phyloP scores from a whole-genome alignment of 2,113 vertebrate genomes.

The Eudorcas thomsonii region DNA sequence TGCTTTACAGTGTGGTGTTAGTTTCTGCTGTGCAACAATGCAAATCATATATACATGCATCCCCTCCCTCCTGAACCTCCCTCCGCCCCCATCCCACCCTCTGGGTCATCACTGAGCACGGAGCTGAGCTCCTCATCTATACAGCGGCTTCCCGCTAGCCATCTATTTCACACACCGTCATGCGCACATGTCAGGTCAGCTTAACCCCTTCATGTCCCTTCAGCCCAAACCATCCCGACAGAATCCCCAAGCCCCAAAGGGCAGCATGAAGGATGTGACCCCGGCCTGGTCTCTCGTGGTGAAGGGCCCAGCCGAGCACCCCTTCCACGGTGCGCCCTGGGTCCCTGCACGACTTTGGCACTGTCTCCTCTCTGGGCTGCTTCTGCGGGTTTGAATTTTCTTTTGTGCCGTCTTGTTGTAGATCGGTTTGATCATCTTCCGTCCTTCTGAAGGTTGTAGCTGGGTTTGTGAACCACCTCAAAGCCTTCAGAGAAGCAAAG shows the following conservation, averaged over 20 bases:
- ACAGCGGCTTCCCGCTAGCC: neutral
- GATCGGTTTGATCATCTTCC: neutral
- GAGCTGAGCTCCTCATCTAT: neutral
- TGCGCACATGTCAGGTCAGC: neutral
- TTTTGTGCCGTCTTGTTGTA: fast-evolving
- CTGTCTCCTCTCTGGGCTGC: neutral
- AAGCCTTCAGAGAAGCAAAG: neutral
- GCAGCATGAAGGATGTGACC: neutral
- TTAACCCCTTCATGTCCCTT: neutral
- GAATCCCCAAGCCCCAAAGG: neutral
- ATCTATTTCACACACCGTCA: fast-evolving
- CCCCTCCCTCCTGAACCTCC: neutral
- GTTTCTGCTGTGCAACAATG: neutral
- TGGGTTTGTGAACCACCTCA: neutral
- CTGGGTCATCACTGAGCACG: neutral
- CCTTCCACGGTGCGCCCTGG: fast-evolving
- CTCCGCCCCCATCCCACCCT: neutral
- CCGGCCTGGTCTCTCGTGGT: fast-evolving
- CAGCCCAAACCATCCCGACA: neutral
- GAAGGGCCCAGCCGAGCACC: neutral
- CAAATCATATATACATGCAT: neutral
- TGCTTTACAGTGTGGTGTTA: neutral
- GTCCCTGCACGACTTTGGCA: fast-evolving
- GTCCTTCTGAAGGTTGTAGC: fast-evolving
- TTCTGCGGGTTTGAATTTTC: neutral